Evolutionary conservation across 1,140 invertebrate genomes (phyloP), one percentile per base, ranked within the genome.

Genomic region (Stenopsyche tienmushanensis): DNA sequence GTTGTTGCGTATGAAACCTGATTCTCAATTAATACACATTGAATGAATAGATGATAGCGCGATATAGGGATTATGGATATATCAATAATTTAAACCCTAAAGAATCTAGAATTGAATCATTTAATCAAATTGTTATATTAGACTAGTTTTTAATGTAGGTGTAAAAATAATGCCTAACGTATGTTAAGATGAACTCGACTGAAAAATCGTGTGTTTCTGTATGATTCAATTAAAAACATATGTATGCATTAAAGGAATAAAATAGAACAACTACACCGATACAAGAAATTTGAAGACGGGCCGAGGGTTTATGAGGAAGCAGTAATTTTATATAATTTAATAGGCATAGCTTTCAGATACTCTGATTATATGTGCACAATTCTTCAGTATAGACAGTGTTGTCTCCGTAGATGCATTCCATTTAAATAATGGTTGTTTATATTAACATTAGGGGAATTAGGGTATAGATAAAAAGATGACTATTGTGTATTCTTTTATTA

Each of bases 111-210:
- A 18, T 49, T 18, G 47, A 49, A 5, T 49, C 47, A 20, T 49
- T 49, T 49, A 49, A 49, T 26, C 21, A 17, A 53, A 17, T 24
- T 53, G 50, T 53, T 53, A 2, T 25, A 53, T 20, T 26, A 23
- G 20, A 9, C 13, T 53, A 7, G 20, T 53, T 53, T 5, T 25
- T 25, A 13, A 13, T 53, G 20, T 53, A 53, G 23, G 23, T 53
- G 20, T 25, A 50, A 66, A 60, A 60, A 44, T 47, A 41, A 53
- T 25, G 39, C 18, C 50, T 47, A 66, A 52, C n/a, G 21, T 23
- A 9, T n/a, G n/a, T n/a, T 59, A 60, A 66, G 57, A 60, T 44
- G 24, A 66, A 66, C 41, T 60, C 60, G 45, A 66, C 55, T 66
- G 57, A 66, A 49, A 41, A 7, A 59, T 58, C 41, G 25, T 34